phyloP scores from a whole-genome alignment of 2,797 vertebrate genomes.

The Clarias fuscus region DNA sequence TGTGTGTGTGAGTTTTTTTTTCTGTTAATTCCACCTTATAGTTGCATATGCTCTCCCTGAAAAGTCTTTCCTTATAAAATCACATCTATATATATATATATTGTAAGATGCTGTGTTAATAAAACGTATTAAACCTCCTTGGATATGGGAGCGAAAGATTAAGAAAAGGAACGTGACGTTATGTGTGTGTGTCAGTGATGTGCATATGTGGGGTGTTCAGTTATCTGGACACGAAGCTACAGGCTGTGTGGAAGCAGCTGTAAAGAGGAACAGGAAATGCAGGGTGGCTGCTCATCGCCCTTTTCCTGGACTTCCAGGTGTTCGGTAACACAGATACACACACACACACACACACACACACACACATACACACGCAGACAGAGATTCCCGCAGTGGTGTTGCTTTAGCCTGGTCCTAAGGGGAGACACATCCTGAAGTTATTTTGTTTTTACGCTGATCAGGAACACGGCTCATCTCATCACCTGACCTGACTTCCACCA shows the following conservation, averaged over 20 bases:
- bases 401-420: slow-evolving; percentile 18
- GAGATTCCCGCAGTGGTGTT: slow-evolving; percentile 7
- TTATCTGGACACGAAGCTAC: slow-evolving; percentile 26
- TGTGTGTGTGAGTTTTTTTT: slow-evolving; percentile 46
- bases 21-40: background rate
- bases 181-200: background rate
- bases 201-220: background rate
- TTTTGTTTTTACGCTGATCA: slow-evolving; percentile 13
- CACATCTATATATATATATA: too few relatives aligned
- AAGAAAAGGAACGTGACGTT: background rate
- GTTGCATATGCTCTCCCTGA: too few relatives aligned
- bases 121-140: background rate
- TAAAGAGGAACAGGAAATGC: slow-evolving; percentile 39
- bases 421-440: slow-evolving; percentile 30
- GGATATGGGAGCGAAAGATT: background rate
- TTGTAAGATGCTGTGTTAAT: background rate
- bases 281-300: slow-evolving; percentile 8
- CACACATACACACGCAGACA: slow-evolving; percentile 28
- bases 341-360: slow-evolving; percentile 26
- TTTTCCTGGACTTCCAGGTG: slow-evolving; percentile 37
- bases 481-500: slow-evolving; percentile 41
- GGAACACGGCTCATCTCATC: slow-evolving; percentile 32
- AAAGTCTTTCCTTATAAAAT: too few relatives aligned
- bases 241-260: slow-evolving; percentile 31
- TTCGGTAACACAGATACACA: background rate